Evolutionary conservation across 2,797 vertebrate species (phyloP).

Genomic region (Lutjanus argentimaculatus): DNA sequence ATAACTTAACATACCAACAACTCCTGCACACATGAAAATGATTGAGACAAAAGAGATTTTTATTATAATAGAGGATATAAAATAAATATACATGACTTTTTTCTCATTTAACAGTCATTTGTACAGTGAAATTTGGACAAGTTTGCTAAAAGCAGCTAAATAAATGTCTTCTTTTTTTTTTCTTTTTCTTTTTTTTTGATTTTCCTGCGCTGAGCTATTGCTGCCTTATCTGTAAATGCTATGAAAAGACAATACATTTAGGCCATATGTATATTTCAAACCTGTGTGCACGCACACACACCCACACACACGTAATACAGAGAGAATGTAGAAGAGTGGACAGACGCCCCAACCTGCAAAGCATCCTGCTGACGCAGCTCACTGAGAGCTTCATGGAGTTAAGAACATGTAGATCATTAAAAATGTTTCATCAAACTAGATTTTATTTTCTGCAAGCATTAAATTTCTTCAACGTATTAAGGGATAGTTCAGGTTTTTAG

Average conservation of each 20-base stretch:
- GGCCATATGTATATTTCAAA: conserved; percentile 63
- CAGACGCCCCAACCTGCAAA: conserved; percentile 63
- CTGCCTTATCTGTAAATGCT: conserved; percentile 74
- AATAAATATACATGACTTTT: conserved; percentile 92
- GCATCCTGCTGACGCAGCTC: conserved; percentile 40
- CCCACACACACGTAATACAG: conserved; percentile 44
- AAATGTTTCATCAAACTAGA: background rate
- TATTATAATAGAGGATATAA: conserved; percentile 96
- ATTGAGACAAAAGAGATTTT: conserved; percentile 90
- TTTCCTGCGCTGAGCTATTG: conserved; percentile 75
- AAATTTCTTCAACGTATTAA: too few species aligned
- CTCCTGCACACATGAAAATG: background rate
- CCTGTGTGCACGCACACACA: background rate
- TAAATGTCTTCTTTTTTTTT: conserved; percentile 78
- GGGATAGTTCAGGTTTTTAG: too few species aligned
- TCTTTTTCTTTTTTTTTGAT: too few species aligned
- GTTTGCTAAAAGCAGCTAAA: conserved; percentile 85
- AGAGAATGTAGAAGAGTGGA: conserved; percentile 52
- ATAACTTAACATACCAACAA: background rate
- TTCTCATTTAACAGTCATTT: conserved; percentile 93
- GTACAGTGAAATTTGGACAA: conserved; percentile 87
- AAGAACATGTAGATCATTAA: background rate
- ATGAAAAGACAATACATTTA: conserved; percentile 76
- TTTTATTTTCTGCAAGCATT: background rate
- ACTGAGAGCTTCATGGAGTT: background rate